Evolutionary conservation across 2,797 vertebrate genomes (phyloP).

Genomic region (Anguilla marmorata): DNA sequence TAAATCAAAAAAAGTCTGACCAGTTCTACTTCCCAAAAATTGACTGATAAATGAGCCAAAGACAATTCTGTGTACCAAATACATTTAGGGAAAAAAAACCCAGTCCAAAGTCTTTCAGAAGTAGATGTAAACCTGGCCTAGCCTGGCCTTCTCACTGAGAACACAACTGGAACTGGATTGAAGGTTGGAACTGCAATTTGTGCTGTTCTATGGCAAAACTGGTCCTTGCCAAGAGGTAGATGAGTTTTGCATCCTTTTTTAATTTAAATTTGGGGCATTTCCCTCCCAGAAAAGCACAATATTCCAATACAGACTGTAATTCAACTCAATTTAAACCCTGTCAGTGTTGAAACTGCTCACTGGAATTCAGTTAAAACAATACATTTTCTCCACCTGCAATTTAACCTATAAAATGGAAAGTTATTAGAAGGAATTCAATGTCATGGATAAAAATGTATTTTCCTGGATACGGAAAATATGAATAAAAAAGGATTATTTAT

Average conservation of each 20-base stretch:
- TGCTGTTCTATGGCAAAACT: background rate
- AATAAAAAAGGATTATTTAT: background rate
- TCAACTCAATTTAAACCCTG: background rate
- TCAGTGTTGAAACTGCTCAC: background rate
- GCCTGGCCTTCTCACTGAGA: background rate
- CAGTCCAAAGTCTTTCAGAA: background rate
- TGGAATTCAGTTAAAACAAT: background rate
- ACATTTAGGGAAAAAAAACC: background rate
- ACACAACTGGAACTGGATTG: background rate
- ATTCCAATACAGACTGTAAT: background rate
- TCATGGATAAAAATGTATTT: background rate
- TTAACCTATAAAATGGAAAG: too few relatives aligned
- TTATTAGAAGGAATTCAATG: too few relatives aligned
- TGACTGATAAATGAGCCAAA: background rate
- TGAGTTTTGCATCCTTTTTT: background rate
- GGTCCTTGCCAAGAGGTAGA: background rate
- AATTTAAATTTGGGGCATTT: background rate
- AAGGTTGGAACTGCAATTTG: background rate
- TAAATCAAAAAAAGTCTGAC: background rate
- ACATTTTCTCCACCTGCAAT: too few relatives aligned
- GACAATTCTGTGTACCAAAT: background rate
- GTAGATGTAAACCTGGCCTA: background rate
- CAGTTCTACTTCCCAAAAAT: background rate
- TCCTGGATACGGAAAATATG: background rate
- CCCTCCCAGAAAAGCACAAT: background rate